Conservation (phyloP, 1,140 invertebrate species). For the Yoshiicerus persimilis region DNA sequence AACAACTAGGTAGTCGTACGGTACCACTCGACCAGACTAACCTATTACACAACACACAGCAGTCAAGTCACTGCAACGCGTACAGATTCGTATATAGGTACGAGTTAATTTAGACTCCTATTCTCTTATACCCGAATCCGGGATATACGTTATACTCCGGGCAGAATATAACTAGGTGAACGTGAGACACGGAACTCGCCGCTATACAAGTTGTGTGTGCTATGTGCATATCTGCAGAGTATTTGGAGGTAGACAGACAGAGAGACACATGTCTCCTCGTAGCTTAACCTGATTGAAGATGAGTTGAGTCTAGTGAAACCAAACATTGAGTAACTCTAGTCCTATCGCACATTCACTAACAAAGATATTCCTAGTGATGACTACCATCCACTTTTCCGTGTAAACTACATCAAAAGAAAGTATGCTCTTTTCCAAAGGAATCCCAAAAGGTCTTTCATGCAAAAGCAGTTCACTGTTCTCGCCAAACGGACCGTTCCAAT, state of each 20-base stretch:
- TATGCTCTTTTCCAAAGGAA: background rate
- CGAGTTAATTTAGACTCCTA: background rate
- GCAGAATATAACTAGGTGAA: background rate
- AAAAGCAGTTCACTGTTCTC: background rate
- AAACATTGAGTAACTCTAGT: background rate
- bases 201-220: background rate
- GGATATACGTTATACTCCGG: too few species aligned
- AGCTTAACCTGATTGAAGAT: background rate
- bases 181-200: background rate
- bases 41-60: background rate
- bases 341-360: background rate
- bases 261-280: conserved; percentile 15
- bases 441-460: background rate
- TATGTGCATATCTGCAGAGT: background rate
- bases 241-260: background rate
- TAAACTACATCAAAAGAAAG: background rate
- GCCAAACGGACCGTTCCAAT: background rate
- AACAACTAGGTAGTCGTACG: background rate
- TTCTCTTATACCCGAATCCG: background rate
- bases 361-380: conserved; percentile 24
- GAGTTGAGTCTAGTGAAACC: background rate
- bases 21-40: background rate
- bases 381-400: background rate
- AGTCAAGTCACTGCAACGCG: background rate
- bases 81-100: background rate